Evolutionary conservation across 2,888 invertebrate species (phyloP), one percentile per base, ranked within the genome.

Genomic region (Nymphalis polychloros): DNA sequence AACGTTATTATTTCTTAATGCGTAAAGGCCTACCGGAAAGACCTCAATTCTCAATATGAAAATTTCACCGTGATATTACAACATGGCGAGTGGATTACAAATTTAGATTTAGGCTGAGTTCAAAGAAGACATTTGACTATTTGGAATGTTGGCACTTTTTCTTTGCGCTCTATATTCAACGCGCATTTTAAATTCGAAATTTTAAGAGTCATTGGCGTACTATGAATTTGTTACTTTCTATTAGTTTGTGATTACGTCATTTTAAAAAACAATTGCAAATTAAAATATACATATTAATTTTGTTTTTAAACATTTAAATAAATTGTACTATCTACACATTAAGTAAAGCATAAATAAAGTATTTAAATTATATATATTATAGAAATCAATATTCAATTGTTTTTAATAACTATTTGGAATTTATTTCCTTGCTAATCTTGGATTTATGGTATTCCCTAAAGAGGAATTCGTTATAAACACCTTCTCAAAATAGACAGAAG

Each of bases 401-500:
- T 50, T 50, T 7, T 50, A 50, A 10, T 8, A 20, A 20, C 2
- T 19, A 10, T 10, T 50, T 23, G 20, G 6, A 0, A 16, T 52
- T 23, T 7, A 16, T 23, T 20, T 52, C 52, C 52, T 27, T 5
- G 23, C 20, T 27, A 6, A 0, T 52, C 13, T 23, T 52, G 13
- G 16, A 23, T 23, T 68, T 64, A 67, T 81, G 77, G 81, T 73
- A 76, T 77, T 78, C 73, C 64, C 71, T 55, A 49, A 71, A 64
- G 62, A 61, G 67, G 78, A 80, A 81, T 81, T 78, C 78, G 80
- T 81, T 81, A 80, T 73, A 81, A 77, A 79, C 78, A 78, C 78
- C 77, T 76, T 78, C 78, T 83, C 78, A 78, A 84, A 83, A 83
- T 84, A 84, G 79, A 78, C 66, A 69, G 72, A 67, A 74, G 75